Evolutionary conservation across 1,140 invertebrate genomes (phyloP).

Genomic region (Sminthurinus signatus): DNA sequence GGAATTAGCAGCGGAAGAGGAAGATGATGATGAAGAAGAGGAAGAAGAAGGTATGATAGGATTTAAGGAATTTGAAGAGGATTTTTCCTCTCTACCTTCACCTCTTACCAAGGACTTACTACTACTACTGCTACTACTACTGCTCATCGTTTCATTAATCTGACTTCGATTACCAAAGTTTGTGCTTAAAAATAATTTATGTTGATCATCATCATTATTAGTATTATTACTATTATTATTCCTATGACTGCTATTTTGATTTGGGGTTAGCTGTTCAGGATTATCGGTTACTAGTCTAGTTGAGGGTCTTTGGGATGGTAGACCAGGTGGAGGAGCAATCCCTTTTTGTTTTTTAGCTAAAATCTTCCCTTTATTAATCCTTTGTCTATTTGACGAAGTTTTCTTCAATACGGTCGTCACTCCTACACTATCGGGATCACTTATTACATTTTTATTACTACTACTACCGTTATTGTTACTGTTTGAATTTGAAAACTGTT

Average conservation of each 20-base stretch:
- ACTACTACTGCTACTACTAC: too few species aligned
- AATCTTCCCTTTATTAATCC: constrained; percentile 11
- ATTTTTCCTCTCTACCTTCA: background rate
- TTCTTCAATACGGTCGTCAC: constrained; percentile 1
- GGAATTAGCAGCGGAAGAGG: background rate
- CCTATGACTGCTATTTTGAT: too few species aligned
- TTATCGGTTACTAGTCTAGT: constrained; percentile 4
- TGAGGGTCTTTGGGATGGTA: background rate
- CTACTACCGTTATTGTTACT: too few species aligned
- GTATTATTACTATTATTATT: background rate
- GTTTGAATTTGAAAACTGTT: too few species aligned
- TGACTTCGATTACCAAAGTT: constrained; percentile 16
- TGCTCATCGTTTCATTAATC: background rate
- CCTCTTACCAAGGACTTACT: background rate
- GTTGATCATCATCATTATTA: background rate
- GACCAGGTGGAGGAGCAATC: background rate
- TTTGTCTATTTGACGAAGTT: constrained; percentile 8
- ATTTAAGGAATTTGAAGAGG: background rate
- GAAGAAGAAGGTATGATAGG: background rate
- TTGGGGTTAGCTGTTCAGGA: background rate
- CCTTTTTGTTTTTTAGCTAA: constrained; percentile 21
- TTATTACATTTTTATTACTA: background rate
- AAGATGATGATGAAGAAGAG: background rate
- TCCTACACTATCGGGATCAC: background rate
- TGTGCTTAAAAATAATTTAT: constrained; percentile 10